Conservation (phyloP, 2,888 invertebrate genomes). For the Drosophila greeni region DNA sequence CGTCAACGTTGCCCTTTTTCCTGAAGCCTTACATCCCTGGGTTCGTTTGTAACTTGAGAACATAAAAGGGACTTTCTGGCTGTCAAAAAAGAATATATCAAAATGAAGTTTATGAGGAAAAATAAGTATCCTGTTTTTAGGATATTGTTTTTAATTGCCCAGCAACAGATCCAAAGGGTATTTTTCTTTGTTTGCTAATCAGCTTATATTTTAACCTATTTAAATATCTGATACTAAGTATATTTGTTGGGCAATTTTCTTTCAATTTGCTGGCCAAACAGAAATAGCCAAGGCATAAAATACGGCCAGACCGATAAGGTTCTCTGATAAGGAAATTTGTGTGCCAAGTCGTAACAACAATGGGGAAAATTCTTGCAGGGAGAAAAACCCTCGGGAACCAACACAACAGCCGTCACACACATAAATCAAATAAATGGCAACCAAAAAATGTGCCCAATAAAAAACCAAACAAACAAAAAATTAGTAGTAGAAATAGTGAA, state of each 20-base stretch:
- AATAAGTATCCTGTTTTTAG: slow-evolving; percentile 9
- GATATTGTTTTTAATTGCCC: slow-evolving; percentile 35
- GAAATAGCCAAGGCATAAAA: slow-evolving; percentile 51
- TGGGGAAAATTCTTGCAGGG: slow-evolving; percentile 17
- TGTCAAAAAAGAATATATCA: slow-evolving; percentile 34
- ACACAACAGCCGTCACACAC: slow-evolving; percentile 45
- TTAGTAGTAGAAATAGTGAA: slow-evolving; percentile 35
- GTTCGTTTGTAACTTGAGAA: slow-evolving; percentile 64
- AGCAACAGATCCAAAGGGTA: slow-evolving; percentile 21
- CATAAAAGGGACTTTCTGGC: slow-evolving; percentile 54
- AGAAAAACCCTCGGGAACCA: slow-evolving; percentile 19
- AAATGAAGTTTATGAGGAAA: slow-evolving; percentile 56
- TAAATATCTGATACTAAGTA: neutral
- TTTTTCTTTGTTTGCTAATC: neutral
- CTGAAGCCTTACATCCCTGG: slow-evolving; percentile 31
- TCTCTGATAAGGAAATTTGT: slow-evolving; percentile 54
- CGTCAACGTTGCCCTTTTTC: slow-evolving; percentile 41
- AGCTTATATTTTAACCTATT: neutral
- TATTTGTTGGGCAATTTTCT: slow-evolving; percentile 14
- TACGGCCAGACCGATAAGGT: slow-evolving; percentile 60
- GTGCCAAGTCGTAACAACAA: slow-evolving; percentile 29
- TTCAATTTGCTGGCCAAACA: slow-evolving; percentile 59
- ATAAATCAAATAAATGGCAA: slow-evolving; percentile 66
- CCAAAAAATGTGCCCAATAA: slow-evolving; percentile 38
- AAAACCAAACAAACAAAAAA: slow-evolving; percentile 21